phyloP scores from a whole-genome alignment of 2,888 invertebrate species.

The Tiliacea citrago region DNA sequence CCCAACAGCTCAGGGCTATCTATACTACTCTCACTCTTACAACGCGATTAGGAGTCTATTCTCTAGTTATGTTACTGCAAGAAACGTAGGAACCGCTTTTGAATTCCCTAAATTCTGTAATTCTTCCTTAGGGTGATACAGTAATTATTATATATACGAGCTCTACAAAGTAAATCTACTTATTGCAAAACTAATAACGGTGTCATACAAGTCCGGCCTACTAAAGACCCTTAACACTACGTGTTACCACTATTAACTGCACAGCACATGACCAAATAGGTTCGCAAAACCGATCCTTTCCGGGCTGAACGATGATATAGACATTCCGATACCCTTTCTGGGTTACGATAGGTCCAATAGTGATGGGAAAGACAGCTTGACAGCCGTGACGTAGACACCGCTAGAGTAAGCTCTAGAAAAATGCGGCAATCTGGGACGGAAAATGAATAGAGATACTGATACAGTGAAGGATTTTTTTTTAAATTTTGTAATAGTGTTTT shows the following conservation, averaged over 20 bases:
- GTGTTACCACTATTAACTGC: conserved; percentile 33
- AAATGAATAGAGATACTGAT: neutral
- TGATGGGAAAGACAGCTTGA: conserved; percentile 22
- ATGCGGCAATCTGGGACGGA: neutral
- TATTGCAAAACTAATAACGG: neutral
- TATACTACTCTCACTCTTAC: too few species aligned
- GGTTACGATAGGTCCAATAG: conserved; percentile 9
- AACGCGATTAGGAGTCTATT: too few species aligned
- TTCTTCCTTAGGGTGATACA: too few species aligned
- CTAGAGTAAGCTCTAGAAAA: neutral
- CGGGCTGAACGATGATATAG: conserved; percentile 22
- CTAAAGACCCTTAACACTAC: conserved; percentile 9
- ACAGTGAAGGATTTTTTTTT: neutral
- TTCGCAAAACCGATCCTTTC: conserved; percentile 27
- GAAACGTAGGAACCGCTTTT: too few species aligned
- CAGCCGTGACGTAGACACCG: conserved; percentile 5
- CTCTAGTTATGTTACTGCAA: too few species aligned
- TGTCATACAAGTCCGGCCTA: neutral
- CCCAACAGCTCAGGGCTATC: too few species aligned
- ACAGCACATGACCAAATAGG: conserved; percentile 11
- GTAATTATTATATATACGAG: too few species aligned
- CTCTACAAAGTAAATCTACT: neutral
- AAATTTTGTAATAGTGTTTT: neutral
- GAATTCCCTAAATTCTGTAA: too few species aligned
- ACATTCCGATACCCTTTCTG: conserved; percentile 48